Base-by-base conservation (phyloP, 2,797 vertebrate genomes). In the Spinus olivaceus region DNA sequence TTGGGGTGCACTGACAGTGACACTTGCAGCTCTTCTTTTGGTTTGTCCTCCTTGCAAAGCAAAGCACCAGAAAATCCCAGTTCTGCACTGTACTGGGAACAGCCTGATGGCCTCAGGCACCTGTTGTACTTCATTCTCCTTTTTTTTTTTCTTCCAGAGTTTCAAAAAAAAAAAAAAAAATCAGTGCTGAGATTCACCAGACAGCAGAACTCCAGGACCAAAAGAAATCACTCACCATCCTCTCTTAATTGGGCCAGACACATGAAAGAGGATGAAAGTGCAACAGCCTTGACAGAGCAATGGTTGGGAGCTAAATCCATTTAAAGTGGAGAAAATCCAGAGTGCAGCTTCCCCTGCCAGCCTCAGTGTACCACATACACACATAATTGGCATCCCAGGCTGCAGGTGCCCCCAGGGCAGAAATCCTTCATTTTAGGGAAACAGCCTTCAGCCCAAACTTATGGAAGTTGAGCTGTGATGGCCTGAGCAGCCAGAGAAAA, bases 251-350 rank as follows among this genome's bases (percentile, higher is more conserved):
- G 54, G 27, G 20, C 13, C 49, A 81, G 53, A 44, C 65, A 73
- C 30, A 33, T 53, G 23, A 53, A 80, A 47, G 32, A 50, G 35
- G 35, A 80, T 50, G 25, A 71, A 86, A 78, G 61, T 25, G n/a
- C 59, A 82, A n/a, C 33, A 2, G 12, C 56, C 50, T 74, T 51
- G 33, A 81, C 51, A 70, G 19, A 63, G 46, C 12, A 81, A 28
- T 9, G 32, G 37, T 47, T 59, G n/a, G 44, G 35, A 85, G 30
- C 11, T 63, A 82, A 79, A 90, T 23, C 53, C 61, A 91, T 46
- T n/a, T 78, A 63, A 70, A 84, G 57, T 5, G 41, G 44, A 84
- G n/a, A 23, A 92, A 88, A 72, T 61, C 37, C 80, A 72, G 71
- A 30, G 37, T 20, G 22, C 27, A 90, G 57, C 54, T 73, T 67